These are phyloP conservation scores for Porites lobata DNA, from an alignment of 92 coral and sea anemone species.

Conservation along the genomic window DNA sequence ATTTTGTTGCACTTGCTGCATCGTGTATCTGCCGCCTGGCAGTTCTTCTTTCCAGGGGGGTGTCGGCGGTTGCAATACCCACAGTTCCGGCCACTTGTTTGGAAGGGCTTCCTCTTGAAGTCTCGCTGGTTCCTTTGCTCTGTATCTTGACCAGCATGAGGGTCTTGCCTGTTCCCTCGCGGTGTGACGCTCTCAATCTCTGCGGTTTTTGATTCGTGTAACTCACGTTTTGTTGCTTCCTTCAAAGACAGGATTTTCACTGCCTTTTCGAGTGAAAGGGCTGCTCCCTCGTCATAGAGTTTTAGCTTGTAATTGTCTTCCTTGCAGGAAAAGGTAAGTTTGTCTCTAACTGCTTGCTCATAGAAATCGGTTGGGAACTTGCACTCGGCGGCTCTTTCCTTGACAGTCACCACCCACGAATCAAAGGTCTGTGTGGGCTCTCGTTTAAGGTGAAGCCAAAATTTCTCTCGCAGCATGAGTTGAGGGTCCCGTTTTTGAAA, in stretches of 20 bases:
- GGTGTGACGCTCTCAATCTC: too few species aligned
- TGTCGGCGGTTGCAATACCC: too few species aligned
- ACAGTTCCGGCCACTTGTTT: background rate
- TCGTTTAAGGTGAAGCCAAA: too few species aligned
- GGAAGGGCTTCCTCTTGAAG: constrained; percentile 13
- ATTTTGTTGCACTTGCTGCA: constrained; percentile 17
- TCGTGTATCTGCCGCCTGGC: constrained; percentile 59
- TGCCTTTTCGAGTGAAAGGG: too few species aligned
- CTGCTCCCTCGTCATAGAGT: constrained; percentile 61
- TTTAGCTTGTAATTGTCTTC: constrained; percentile 64
- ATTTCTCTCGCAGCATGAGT: too few species aligned
- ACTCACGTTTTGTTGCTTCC: too few species aligned
- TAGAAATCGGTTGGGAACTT: constrained; percentile 59
- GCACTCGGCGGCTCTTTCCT: constrained; percentile 70
- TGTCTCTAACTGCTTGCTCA: constrained; percentile 62
- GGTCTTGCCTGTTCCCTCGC: background rate
- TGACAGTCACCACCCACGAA: constrained; percentile 66
- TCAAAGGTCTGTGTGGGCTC: constrained; percentile 68
- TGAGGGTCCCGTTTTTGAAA: too few species aligned
- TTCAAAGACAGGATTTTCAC: too few species aligned
- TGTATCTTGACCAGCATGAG: too few species aligned
- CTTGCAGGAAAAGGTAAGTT: constrained; percentile 63
- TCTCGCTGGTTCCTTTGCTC: background rate
- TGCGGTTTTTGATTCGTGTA: too few species aligned
- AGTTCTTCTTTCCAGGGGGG: constrained; percentile 58